Base-by-base conservation (phyloP, 2,888 invertebrate species). In the Microdon myrmicae region DNA sequence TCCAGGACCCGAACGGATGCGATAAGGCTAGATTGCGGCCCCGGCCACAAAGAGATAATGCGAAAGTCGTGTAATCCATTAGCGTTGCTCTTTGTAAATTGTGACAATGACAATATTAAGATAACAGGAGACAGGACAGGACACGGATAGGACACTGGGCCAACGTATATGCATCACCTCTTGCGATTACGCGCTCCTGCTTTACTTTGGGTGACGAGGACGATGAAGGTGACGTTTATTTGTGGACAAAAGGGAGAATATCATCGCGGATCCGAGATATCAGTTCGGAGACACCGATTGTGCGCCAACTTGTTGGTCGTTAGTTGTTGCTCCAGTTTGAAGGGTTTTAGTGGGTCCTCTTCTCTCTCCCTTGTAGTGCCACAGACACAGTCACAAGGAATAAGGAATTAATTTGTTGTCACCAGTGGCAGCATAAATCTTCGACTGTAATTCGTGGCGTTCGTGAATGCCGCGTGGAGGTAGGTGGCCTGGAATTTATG, bases 61-160 rank as follows among this genome's bases (percentile, higher is more conserved):
- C 79, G 73, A 79, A 79, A 79, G 74, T 78, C 79, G 75, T 79
- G 79, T 79, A 78, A 79, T 79, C 79, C 79, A 79, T 79, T 79
- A 79, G 78, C 77, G 78, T 75, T 73, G 74, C 75, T 76, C 74
- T 71, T 77, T 76, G 77, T 76, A 76, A 76, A 77, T 77, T 79
- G 79, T 79, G 79, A 79, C 79, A 79, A 79, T 78, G 79, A 79
- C 79, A 79, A 79, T 78, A 77, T 78, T 77, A 76, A 77, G 79
- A 79, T 78, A 77, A 77, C 76, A 75, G 70, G 43, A 14, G 60
- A 60, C 66, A 60, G 56, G 54, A 54, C 54, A 43, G 45, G 51
- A 47, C 29, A 54, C 56, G 56, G 47, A 66, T 59, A 66, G 66
- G 66, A 66, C 66, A 66, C 39, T 66, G 53, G 38, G 58, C 53